Evolutionary conservation across 2,888 invertebrate species (phyloP), one percentile per base, ranked within the genome.

Genomic region (Hirtodrosophila histrioides): DNA sequence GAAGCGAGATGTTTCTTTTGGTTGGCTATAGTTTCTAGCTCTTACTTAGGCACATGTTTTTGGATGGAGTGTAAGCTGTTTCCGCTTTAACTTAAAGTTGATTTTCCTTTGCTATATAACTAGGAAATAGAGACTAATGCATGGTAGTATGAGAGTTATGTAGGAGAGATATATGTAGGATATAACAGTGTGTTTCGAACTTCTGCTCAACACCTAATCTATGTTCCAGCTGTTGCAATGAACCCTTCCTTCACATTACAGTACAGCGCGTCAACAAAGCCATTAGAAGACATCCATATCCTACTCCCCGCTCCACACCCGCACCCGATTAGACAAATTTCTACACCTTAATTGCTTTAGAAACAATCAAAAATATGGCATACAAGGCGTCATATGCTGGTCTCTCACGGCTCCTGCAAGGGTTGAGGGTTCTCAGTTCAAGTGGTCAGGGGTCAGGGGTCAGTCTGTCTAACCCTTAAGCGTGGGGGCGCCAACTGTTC

Each of bases 281-380:
- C 63, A 76, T 79, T 73, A 70, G 41, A 48, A 41, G n/a, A 27
- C 37, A 39, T 10, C 27, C 17, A 40, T 17, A 27, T 29, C 10
- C 7, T 36, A 50, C 36, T 10, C 12, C 37, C 23, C n/a, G 33
- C 43, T n/a, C 39, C 46, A 6, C 43, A 56, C 61, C 65, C 72
- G 49, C 51, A 24, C 44, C 29, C 79, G 73, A 76, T 80, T 83
- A 79, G 66, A 83, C 73, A 83, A 79, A 83, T 79, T 76, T 74
- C 71, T 76, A 73, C 71, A 84, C 78, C 75, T 75, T 80, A 80
- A 81, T 81, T 80, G 81, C 69, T 77, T 62, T 12, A 55, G 49
- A 56, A 78, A 75, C 66, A 80, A 83, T 83, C 81, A 77, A 80
- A 84, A 77, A 84, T 80, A 80, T 80, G 81, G 60, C 79, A 76